Evolutionary conservation across 1,140 invertebrate genomes (phyloP), one percentile per base, ranked within the genome.

Genomic region (Helicoverpa armigera): DNA sequence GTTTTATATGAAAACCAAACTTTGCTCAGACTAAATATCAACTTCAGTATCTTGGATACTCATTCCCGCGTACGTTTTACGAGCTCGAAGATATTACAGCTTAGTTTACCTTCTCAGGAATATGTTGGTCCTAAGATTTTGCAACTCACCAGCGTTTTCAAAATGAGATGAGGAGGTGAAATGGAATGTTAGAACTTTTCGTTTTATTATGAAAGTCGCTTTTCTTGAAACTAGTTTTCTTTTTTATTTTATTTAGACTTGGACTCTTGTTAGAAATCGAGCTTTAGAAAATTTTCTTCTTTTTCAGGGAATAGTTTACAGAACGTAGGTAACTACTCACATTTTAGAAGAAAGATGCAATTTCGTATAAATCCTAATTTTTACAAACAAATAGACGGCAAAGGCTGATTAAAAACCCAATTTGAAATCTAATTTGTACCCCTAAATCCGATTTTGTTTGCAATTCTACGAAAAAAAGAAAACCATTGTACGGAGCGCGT

Each of bases 1-100:
- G 67, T 70, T 70, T 70, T 53, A 31, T 70, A 70, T 53, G 67
- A 70, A 70, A 70, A 53, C 67, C 13, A 11, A 70, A 70, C 67
- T 53, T 70, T n/a, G 61, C 14, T 2, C 18, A 54, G 67, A 29
- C 50, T 53, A 29, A 70, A 70, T 53, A 70, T 70, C 29, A 70
- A 69, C 75, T 78, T 31, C 29, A 18, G 50, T n/a, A 67, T 78
- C 23, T 63, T 54, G 18, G 14, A 14, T 29, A 13, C 12, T 54
- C 63, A 29, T 78, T 74, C 50, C 18, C 29, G 70, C 56, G 69
- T 74, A 74, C 79, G 79, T 67, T 80, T 80, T 80, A 80, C 70
- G 79, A 80, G 14, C 11, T 4, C 18, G 43, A n/a, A 29, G 48
- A 53, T 29, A 50, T 43, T 53, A 53, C 58, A 70, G 23, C 50